Percentiles rank a stretch among this genome's conserved stretches.
Evolutionary conservation across 2,797 vertebrate species (phyloP).

Genomic region (Gobionotothen gibberifrons): DNA sequence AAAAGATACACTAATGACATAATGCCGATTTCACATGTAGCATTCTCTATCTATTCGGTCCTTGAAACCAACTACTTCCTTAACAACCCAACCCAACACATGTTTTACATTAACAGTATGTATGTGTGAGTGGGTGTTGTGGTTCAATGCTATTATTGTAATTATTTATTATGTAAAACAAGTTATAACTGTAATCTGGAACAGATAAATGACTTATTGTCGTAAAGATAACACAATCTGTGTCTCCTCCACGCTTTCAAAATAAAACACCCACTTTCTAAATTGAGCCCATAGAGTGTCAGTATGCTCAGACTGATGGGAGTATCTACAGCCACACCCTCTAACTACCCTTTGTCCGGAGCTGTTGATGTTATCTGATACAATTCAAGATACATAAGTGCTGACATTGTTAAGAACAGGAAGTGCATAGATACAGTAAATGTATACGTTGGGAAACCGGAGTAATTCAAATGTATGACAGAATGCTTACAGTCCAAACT

Average conservation of each 20-base stretch:
- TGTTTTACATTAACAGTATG: background rate
- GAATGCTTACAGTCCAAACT: background rate
- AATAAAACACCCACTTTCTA: background rate
- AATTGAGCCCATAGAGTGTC: background rate
- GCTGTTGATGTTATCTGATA: background rate
- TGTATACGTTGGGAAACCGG: too few species aligned
- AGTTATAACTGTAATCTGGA: slow-evolving; percentile 7
- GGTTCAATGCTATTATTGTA: background rate
- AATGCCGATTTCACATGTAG: background rate
- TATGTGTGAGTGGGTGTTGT: background rate
- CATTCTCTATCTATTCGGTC: background rate
- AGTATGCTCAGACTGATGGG: background rate
- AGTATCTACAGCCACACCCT: background rate
- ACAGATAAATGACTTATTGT: slow-evolving; percentile 10
- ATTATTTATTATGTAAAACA: background rate
- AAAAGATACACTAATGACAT: background rate
- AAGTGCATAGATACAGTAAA: too few species aligned
- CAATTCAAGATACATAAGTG: background rate
- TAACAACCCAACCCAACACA: background rate
- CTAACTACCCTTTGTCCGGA: background rate
- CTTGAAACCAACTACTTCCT: background rate
- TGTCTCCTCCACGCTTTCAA: background rate
- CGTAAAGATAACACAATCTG: slow-evolving; percentile 2
- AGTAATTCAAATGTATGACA: background rate
- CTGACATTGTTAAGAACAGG: background rate